These are phyloP conservation scores for Anhinga anhinga DNA, from an alignment of 2,113 vertebrate species.

Conservation along the genomic window DNA sequence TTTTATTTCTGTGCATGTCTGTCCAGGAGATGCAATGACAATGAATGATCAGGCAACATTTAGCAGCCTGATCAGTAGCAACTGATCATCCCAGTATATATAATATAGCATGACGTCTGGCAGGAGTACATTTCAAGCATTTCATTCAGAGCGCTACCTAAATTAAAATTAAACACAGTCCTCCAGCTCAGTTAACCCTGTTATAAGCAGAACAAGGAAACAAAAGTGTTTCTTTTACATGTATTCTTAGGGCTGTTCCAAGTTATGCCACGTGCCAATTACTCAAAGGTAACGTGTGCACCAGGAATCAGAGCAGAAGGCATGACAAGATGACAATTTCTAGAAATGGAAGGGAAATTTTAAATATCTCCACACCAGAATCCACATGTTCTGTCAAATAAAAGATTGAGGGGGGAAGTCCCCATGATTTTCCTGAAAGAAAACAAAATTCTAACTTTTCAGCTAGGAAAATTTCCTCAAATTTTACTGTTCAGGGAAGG, in stretches of 20 bases:
- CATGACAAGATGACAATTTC: not conserved
- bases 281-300: not conserved
- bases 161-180: not conserved
- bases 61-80: not conserved
- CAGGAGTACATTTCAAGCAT: not conserved
- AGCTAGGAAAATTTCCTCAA: not conserved
- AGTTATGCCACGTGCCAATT: not conserved
- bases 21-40: not conserved
- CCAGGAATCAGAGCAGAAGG: not conserved
- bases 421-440: not conserved
- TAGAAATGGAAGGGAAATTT: not conserved
- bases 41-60: not conserved
- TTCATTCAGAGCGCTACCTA: not conserved
- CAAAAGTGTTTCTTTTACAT: not conserved
- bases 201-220: not conserved
- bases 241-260: not conserved
- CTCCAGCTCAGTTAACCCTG: not conserved
- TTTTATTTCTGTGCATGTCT: not conserved
- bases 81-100: not conserved
- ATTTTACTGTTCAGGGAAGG: not conserved
- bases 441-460: not conserved
- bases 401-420: not conserved
- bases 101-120: fast-evolving
- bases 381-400: not conserved
- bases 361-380: not conserved